A percentile compares a stretch with the other conserved stretches of the same genome.
Evolutionary conservation across 2,888 invertebrate species (phyloP).

Genomic region (Cephus sareptanus): DNA sequence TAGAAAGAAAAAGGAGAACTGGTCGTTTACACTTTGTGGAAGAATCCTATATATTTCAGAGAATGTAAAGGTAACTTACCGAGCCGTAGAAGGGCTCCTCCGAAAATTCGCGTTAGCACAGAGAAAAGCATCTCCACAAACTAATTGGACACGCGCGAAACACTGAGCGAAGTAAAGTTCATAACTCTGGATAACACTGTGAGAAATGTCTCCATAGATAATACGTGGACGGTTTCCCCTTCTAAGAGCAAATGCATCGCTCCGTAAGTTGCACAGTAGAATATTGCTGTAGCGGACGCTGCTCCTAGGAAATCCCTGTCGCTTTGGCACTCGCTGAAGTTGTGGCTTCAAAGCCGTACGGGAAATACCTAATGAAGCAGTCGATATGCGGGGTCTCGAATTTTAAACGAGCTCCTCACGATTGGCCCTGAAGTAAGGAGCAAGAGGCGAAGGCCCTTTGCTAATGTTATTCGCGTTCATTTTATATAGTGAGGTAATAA

Average conservation of each 20-base stretch:
- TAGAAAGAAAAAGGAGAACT: background rate
- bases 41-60: background rate
- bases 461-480: background rate
- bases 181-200: background rate
- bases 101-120: background rate
- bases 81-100: background rate
- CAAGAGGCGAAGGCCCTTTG: background rate
- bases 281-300: background rate
- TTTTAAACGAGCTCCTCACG: constrained; percentile 10
- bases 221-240: background rate
- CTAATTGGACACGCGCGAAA: background rate
- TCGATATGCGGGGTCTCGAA: constrained; percentile 21
- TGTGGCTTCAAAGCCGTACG: background rate
- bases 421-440: background rate
- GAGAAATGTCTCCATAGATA: background rate
- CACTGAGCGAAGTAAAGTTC: background rate
- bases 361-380: constrained; percentile 25
- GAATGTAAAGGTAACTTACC: background rate
- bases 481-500: background rate
- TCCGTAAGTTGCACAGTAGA: background rate
- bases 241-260: background rate
- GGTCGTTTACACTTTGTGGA: background rate
- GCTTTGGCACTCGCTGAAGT: background rate
- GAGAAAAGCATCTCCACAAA: background rate
- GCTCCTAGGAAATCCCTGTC: constrained; percentile 1